Conservation (phyloP, 2,888 invertebrate genomes). For the Amiota minor region DNA sequence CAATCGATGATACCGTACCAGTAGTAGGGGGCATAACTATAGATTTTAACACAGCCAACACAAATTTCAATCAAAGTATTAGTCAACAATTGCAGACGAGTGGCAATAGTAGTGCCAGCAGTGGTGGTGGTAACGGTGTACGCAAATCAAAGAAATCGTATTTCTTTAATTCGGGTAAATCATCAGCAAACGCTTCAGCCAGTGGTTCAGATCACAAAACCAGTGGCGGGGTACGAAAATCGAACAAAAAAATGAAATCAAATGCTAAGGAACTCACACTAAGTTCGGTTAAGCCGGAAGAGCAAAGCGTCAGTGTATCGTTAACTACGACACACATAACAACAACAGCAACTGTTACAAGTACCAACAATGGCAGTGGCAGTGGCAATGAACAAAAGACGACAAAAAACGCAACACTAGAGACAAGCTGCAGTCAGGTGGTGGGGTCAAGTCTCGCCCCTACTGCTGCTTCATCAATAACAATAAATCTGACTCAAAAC, state of each 20-base stretch:
- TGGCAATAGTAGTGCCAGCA: constrained; percentile 62
- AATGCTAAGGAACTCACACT: constrained; percentile 68
- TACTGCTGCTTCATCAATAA: background rate
- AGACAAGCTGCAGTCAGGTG: background rate
- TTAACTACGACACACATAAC: background rate
- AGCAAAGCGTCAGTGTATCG: constrained; percentile 51
- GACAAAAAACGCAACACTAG: constrained; percentile 29
- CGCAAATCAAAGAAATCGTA: constrained; percentile 59
- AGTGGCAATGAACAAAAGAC: constrained; percentile 27
- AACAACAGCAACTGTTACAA: constrained; percentile 9
- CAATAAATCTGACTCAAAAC: constrained; percentile 57
- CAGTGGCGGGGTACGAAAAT: constrained; percentile 59
- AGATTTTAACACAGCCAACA: constrained; percentile 37
- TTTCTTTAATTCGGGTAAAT: constrained; percentile 61
- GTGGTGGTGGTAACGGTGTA: constrained; percentile 53
- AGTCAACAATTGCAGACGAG: constrained; percentile 54
- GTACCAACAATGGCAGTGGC: background rate
- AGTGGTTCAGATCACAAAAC: constrained; percentile 65
- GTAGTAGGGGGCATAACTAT: background rate
- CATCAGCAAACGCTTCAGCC: constrained; percentile 63
- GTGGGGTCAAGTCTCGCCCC: background rate
- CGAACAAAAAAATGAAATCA: constrained; percentile 64
- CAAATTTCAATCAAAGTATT: constrained; percentile 46
- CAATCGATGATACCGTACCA: constrained; percentile 56
- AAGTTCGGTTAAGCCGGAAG: constrained; percentile 64